A percentile compares a stretch with the other conserved stretches of the same genome.
phyloP scores from a whole-genome alignment of 2,113 vertebrate genomes.

The Vidua macroura region DNA sequence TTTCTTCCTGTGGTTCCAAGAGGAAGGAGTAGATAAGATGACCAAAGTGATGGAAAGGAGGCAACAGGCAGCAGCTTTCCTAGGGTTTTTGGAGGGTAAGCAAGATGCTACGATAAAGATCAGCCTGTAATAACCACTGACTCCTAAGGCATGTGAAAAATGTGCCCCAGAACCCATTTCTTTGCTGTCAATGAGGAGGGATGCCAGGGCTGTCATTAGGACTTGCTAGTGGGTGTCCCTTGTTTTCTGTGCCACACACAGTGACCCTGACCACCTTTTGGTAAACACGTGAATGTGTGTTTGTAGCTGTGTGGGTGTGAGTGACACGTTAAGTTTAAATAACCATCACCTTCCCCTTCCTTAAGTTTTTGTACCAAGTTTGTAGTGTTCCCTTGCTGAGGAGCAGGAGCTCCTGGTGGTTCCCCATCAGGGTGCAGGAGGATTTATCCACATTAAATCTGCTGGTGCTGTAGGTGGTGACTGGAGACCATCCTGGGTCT shows the following conservation, averaged over 20 bases:
- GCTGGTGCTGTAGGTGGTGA: not conserved
- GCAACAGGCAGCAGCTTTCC: not conserved
- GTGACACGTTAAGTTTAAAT: not conserved
- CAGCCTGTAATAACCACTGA: not conserved
- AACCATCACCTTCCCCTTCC: not conserved
- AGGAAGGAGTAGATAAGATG: conserved; percentile 8
- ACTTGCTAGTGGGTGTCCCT: not conserved
- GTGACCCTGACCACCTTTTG: not conserved
- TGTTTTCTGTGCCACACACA: not conserved
- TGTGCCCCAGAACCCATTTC: not conserved
- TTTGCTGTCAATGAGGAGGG: not conserved
- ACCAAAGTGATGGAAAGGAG: not conserved
- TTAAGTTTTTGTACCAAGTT: not conserved
- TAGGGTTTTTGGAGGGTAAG: not conserved
- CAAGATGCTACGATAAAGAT: conserved; percentile 26
- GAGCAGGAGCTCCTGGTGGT: not conserved
- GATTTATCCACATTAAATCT: not conserved
- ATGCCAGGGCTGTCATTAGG: not conserved
- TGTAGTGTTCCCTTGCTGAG: not conserved
- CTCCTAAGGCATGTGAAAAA: conserved; percentile 5
- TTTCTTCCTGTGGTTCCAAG: not conserved
- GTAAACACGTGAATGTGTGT: not conserved
- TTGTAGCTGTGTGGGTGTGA: not conserved
- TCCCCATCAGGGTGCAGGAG: rapidly evolving
- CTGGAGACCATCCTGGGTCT: not conserved